Conservation (phyloP, 92 coral and sea anemone species). For the Actinernus sp. region DNA sequence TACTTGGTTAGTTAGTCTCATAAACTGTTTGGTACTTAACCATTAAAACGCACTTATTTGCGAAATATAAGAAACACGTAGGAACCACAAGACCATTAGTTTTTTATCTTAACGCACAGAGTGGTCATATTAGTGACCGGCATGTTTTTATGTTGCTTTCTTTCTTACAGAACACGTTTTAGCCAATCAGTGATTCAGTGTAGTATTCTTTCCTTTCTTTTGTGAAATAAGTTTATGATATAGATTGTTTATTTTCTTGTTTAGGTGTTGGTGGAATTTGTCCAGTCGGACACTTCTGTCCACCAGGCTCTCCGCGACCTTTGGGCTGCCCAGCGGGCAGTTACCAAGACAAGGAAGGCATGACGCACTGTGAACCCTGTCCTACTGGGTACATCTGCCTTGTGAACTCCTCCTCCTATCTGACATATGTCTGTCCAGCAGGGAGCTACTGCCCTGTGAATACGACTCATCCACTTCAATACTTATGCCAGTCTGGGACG, state of each 20-base stretch:
- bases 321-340: constrained; percentile 90
- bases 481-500: constrained; percentile 79
- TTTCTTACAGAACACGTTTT: too few species aligned
- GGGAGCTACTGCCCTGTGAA: constrained; percentile 91
- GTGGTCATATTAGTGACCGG: too few species aligned
- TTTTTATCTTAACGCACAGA: too few species aligned
- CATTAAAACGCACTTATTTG: too few species aligned
- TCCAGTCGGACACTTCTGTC: constrained; percentile 91
- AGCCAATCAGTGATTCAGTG: too few species aligned
- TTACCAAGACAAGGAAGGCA: constrained; percentile 84
- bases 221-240: too few species aligned
- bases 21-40: too few species aligned
- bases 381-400: constrained; percentile 85
- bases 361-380: constrained; percentile 78
- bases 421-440: constrained; percentile 72
- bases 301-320: constrained; percentile 68
- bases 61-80: too few species aligned
- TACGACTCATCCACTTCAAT: constrained; percentile 71
- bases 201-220: too few species aligned
- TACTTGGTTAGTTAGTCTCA: too few species aligned
- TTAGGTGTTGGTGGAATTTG: constrained; percentile 89
- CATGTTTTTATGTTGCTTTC: too few species aligned
- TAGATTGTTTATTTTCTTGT: not conserved
- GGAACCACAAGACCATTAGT: too few species aligned
- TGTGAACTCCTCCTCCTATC: constrained; percentile 71